These are phyloP conservation scores for Anolis apletophallus DNA, from an alignment of 2,797 vertebrate genomes.

Conservation along the genomic window DNA sequence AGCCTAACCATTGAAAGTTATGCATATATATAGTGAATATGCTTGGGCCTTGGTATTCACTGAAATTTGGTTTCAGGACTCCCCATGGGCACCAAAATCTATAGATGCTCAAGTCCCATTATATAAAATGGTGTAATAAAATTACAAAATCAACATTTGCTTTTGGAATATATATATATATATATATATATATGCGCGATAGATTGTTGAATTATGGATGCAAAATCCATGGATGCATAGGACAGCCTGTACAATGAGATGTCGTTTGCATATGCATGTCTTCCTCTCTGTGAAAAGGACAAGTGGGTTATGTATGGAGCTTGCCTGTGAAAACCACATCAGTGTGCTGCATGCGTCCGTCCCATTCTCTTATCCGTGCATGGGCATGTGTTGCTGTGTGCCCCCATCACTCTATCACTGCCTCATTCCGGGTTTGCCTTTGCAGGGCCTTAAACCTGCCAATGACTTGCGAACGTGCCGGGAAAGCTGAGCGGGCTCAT, in stretches of 20 bases:
- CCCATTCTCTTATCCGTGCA: neutral
- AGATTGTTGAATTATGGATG: no score
- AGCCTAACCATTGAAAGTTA: neutral
- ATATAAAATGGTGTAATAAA: no score
- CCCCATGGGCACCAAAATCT: no score
- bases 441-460: slow-evolving; percentile 38
- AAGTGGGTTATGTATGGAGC: neutral
- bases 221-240: no score
- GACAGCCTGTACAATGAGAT: neutral
- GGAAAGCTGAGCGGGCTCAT: slow-evolving; percentile 23
- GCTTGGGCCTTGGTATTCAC: no score
- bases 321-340: neutral
- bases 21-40: neutral
- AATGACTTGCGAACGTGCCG: slow-evolving; percentile 21
- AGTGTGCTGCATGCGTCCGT: neutral
- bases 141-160: no score
- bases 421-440: slow-evolving; percentile 25
- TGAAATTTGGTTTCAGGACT: no score
- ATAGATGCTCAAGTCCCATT: no score
- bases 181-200: no score
- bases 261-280: neutral
- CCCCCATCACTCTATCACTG: slow-evolving; percentile 18
- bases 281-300: neutral
- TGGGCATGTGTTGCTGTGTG: neutral
- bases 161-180: no score